A percentile compares a stretch with the other conserved stretches of the same genome.
Evolutionary conservation across 1,140 invertebrate genomes (phyloP).

Genomic region (Lamellibrachia luymesi): DNA sequence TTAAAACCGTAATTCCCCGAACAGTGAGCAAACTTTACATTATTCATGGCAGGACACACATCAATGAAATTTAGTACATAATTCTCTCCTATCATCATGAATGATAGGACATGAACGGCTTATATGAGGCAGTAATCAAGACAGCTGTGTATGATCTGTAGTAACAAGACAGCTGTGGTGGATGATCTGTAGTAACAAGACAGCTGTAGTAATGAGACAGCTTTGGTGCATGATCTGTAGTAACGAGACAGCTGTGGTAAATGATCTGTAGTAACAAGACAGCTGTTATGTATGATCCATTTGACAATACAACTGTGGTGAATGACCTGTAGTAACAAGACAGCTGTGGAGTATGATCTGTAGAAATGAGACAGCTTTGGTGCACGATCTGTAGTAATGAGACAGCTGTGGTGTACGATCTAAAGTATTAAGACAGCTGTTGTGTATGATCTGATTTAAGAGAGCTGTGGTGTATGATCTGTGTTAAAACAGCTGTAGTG

Average conservation of each 20-base stretch:
- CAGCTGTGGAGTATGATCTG: too few species aligned
- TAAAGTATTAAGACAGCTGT: too few species aligned
- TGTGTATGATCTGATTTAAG: too few species aligned
- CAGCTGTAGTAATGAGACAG: not conserved
- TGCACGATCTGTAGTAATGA: not conserved
- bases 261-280: not conserved
- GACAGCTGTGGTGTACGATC: too few species aligned
- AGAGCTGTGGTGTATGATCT: too few species aligned
- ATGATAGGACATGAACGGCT: not conserved
- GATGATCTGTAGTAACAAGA: not conserved
- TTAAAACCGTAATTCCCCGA: not conserved
- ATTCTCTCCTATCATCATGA: not conserved
- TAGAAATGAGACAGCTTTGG: too few species aligned
- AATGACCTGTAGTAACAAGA: too few species aligned
- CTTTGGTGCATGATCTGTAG: too few species aligned
- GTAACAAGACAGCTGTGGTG: not conserved
- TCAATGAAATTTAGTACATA: not conserved
- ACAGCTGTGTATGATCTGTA: not conserved
- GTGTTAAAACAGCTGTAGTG: too few species aligned
- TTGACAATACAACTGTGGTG: too few species aligned
- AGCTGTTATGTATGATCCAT: too few species aligned
- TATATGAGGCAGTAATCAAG: not conserved
- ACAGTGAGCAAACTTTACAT: not conserved
- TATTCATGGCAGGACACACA: not conserved
- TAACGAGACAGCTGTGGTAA: too few species aligned